Evolutionary conservation across 2,797 vertebrate genomes (phyloP), one percentile per base, ranked within the genome.

Genomic region (Anguilla anguilla): DNA sequence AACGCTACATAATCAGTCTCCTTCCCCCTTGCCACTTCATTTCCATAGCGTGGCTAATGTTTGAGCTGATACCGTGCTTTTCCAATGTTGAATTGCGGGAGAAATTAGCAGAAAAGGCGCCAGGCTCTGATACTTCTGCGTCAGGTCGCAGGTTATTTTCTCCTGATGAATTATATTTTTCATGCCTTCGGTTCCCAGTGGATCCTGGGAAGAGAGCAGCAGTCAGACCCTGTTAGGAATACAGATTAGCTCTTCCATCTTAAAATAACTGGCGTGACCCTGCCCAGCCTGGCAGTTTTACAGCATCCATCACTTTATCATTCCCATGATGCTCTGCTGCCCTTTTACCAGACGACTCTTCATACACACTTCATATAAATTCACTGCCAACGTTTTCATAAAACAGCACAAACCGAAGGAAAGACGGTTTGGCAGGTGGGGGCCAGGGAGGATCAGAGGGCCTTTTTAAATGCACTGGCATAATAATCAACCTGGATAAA

Each of bases 141-240:
- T 2, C 46, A 28, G 79, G 79, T 51, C 79, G 19, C 39, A 25
- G 79, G 79, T 82, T 82, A 82, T 51, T 82, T 51, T 51, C 46
- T 82, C 46, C 79, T 82, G 43, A 82, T 82, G 79, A 82, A 82
- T 82, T 82, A 82, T 82, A 51, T 82, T 82, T 79, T 82, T 82
- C 79, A 51, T 82, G 79, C 79, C 46, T 82, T 51, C 4, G 6
- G 79, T 82, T 82, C 79, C 79, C 79, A 51, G 79, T 25, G 46
- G 79, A 82, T 49, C 46, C n/a, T n/a, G 17, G 79, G 79, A 82
- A 82, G 79, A 51, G 46, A 82, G 43, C 19, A 51, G 46, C 79
- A 79, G 35, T 79, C 79, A 51, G 79, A 51, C 22, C 79, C 46
- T 51, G 79, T 82, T 51, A 49, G 19, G 46, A 82, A 82, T 82